Percentiles rank a stretch among this genome's conserved stretches.
phyloP scores from a whole-genome alignment of 2,888 invertebrate genomes.

The Nomada fabriciana region DNA sequence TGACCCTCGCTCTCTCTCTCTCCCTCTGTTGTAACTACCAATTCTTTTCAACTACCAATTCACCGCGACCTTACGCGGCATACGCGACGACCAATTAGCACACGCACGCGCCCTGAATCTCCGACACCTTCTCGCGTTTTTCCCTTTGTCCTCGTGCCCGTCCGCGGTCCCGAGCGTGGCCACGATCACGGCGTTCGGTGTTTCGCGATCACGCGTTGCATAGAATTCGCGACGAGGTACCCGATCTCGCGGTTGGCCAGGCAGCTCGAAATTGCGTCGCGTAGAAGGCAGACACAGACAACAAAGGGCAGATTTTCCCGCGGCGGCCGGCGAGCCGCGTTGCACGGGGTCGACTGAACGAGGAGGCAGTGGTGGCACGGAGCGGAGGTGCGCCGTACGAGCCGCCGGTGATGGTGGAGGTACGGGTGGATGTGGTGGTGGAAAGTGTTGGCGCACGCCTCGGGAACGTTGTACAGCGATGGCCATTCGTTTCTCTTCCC shows the following conservation, averaged over 20 bases:
- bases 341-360: conserved; percentile 84
- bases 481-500: conserved; percentile 52
- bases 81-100: neutral
- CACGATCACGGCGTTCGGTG: no score
- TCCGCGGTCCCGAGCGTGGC: neutral
- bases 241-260: neutral
- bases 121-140: neutral
- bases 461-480: conserved; percentile 46
- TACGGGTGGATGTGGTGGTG: conserved; percentile 47
- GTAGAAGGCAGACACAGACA: conserved; percentile 12
- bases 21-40: neutral
- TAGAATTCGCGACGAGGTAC: neutral
- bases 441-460: conserved; percentile 57
- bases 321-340: conserved; percentile 83
- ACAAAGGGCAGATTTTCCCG: conserved; percentile 64
- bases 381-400: conserved; percentile 69
- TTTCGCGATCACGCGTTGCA: no score
- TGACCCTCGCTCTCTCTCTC: conserved; percentile 7
- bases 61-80: conserved; percentile 36
- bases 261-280: no score
- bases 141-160: neutral
- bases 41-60: conserved; percentile 16
- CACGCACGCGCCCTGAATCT: conserved; percentile 48
- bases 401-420: conserved; percentile 60
- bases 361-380: conserved; percentile 71